Evolutionary conservation across 2,888 invertebrate species (phyloP).

Genomic region (Altica lythri): DNA sequence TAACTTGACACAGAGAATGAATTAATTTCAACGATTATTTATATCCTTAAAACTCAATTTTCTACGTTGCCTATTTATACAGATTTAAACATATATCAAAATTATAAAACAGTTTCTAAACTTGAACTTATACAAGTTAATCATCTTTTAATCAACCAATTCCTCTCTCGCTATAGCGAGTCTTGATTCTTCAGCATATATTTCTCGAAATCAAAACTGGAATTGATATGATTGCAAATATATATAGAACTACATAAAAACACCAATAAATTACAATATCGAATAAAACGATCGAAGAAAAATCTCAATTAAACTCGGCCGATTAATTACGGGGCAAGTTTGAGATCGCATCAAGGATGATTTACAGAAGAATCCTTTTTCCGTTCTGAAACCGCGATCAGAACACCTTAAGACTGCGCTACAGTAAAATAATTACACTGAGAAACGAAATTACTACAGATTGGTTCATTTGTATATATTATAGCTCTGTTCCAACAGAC

Average conservation of each 20-base stretch:
- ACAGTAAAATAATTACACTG: background rate
- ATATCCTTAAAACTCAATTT: no score
- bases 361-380: constrained; percentile 52
- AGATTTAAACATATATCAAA: no score
- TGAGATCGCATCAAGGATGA: constrained; percentile 53
- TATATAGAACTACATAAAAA: constrained; percentile 46
- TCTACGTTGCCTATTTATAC: no score
- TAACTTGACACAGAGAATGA: background rate
- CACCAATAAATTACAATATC: constrained; percentile 54
- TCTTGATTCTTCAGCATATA: background rate
- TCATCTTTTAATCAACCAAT: constrained; percentile 9
- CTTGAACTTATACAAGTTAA: constrained; percentile 4
- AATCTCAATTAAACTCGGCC: constrained; percentile 56
- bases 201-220: constrained; percentile 21
- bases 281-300: constrained; percentile 53
- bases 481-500: no score
- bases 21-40: background rate
- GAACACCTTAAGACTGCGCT: no score
- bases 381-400: constrained; percentile 2
- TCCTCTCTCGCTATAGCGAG: background rate
- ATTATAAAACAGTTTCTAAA: no score
- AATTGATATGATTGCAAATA: constrained; percentile 43
- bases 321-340: constrained; percentile 55
- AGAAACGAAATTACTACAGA: background rate
- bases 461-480: background rate